Base-by-base conservation (phyloP, 1,140 invertebrate genomes). In the Cryptotermes secundus region DNA sequence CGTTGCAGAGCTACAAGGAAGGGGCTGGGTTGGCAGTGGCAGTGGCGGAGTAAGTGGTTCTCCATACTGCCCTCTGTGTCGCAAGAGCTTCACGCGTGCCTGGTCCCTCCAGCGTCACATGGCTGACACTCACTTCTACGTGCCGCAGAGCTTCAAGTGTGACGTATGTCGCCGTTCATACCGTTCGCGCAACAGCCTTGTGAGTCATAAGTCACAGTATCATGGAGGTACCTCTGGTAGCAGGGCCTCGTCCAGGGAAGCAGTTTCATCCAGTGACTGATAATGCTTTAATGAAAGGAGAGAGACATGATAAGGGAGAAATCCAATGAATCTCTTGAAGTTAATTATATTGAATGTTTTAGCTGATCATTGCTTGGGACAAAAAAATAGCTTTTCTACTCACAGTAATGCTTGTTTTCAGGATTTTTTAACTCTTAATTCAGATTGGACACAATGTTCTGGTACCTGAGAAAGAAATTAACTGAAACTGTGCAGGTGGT, bases 91-190 rank as follows among this genome's bases (percentile, higher is more conserved):
- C 86, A 91, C 91, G 0, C 88, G 91, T 16, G 89, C 90, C 16
- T 92, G 91, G 91, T 91, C 91, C 42, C 86, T 92, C 7, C 90
- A 92, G 86, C 89, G 91, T 83, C 92, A 92, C 85, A 88, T 92
- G 86, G 89, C 91, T 31, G 91, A 92, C 86, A 91, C 90, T 36
- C 91, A 92, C 85, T 91, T 90, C 86, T 91, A 90, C 86, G 89
- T 90, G 83, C 90, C 90, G n/a, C 90, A 91, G 84, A 90, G 90
- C 80, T 87, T 91, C 34, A 88, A 89, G 10, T 92, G 91, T 85
- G 90, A 92, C 83, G 87, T 90, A 26, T 92, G 91, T 87, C 90
- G 91, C 59, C 88, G 90, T 53, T 90, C 88, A 83, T 92, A 92
- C 88, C 91, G 91, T 82, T 92, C 91, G 4, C 88, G 90, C 79